phyloP scores from a whole-genome alignment of 1,140 invertebrate genomes.

The Drosophila jambulina region DNA sequence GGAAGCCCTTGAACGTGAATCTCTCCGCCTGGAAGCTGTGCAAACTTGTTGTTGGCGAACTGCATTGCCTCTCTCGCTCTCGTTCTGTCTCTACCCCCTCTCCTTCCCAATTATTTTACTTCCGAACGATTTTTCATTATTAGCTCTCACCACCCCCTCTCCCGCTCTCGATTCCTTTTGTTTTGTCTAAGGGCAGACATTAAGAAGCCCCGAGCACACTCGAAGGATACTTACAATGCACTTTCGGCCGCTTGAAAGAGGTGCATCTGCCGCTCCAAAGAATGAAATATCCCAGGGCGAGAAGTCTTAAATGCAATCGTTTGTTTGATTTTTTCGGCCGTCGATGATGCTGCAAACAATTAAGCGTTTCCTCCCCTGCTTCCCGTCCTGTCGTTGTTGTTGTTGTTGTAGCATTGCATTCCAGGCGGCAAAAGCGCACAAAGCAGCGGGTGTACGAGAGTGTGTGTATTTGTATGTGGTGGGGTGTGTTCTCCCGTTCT shows the following conservation, averaged over 20 bases:
- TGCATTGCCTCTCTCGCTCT: constrained; percentile 18
- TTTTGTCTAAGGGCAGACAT: constrained; percentile 24
- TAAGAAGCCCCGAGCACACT: constrained; percentile 34
- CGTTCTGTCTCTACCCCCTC: constrained; percentile 13
- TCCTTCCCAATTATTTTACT: constrained; percentile 36
- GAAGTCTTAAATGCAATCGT: constrained; percentile 58
- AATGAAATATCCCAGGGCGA: constrained; percentile 23
- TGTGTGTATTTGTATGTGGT: constrained; percentile 20
- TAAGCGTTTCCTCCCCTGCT: constrained; percentile 72
- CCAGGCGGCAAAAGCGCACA: constrained; percentile 53
- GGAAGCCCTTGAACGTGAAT: constrained; percentile 63
- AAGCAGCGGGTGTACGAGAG: constrained; percentile 40
- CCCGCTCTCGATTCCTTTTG: constrained; percentile 23
- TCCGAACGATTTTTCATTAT: constrained; percentile 60
- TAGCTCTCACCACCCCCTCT: constrained; percentile 56
- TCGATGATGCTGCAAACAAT: constrained; percentile 63
- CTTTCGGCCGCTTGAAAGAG: constrained; percentile 37
- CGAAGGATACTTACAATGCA: constrained; percentile 74
- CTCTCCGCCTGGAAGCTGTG: constrained; percentile 56
- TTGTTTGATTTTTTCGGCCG: constrained; percentile 59
- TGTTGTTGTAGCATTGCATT: constrained; percentile 58
- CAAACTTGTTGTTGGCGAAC: constrained; percentile 48
- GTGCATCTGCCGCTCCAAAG: constrained; percentile 35
- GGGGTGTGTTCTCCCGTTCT: constrained; percentile 50
- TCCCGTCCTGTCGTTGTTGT: constrained; percentile 29